Evolutionary conservation across 2,113 vertebrate species (phyloP).

Genomic region (Acanthochromis polyacanthus): DNA sequence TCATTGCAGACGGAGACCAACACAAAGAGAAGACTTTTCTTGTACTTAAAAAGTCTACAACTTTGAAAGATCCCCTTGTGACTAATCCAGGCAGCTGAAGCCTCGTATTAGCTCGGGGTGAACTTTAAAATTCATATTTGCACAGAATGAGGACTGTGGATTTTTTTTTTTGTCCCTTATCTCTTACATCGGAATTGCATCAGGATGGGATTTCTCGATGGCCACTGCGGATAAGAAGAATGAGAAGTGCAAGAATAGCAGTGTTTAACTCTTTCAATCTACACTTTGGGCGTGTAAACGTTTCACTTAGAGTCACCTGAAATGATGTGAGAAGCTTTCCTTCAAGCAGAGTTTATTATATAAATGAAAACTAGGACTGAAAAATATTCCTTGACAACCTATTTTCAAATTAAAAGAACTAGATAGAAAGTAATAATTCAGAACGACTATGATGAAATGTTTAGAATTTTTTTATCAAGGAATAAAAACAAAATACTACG

Average conservation of each 20-base stretch:
- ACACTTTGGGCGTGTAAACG: no score
- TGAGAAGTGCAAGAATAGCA: not conserved
- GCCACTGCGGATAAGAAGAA: not conserved
- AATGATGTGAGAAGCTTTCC: not conserved
- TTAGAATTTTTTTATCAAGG: no score
- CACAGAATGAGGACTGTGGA: constrained; percentile 25
- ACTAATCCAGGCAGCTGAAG: constrained; percentile 21
- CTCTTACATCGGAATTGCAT: constrained; percentile 40
- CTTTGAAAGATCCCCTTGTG: constrained; percentile 32
- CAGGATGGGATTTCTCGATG: constrained; percentile 23
- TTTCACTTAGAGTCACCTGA: not conserved
- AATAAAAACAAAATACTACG: no score
- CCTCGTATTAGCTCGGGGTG: constrained; percentile 3
- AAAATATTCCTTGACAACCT: not conserved
- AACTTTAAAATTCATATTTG: constrained; percentile 31
- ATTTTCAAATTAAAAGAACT: not conserved
- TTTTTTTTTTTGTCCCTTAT: constrained; percentile 17
- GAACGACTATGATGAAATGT: no score
- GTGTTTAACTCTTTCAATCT: constrained; percentile 2
- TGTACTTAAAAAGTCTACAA: not conserved
- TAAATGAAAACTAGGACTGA: no score
- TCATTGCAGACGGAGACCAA: rapidly evolving
- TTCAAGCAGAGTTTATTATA: not conserved
- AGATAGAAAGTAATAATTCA: no score
- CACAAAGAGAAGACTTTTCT: not conserved